phyloP scores from a whole-genome alignment of 2,797 vertebrate species.

The Hydrocynus forskahlii region DNA sequence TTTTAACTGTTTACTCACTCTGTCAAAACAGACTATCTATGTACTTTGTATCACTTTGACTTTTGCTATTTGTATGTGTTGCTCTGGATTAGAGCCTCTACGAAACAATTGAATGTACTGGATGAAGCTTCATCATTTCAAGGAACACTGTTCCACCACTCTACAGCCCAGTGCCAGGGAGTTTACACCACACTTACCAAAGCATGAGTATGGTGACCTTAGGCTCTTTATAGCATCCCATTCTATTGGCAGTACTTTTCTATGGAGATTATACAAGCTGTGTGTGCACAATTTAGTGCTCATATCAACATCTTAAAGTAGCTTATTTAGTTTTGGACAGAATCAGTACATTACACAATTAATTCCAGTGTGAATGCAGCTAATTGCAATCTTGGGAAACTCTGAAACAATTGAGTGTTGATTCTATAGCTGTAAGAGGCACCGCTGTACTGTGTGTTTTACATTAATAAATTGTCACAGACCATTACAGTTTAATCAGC shows the following conservation, averaged over 20 bases:
- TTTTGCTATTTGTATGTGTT: no score
- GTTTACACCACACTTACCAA: neutral
- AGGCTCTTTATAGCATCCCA: no score
- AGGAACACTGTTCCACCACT: neutral
- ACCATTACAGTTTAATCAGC: neutral
- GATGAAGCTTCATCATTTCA: neutral
- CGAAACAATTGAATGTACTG: neutral
- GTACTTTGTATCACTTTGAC: no score
- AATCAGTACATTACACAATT: neutral
- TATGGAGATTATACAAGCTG: no score
- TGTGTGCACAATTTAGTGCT: no score
- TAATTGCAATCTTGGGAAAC: neutral
- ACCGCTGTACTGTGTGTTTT: neutral
- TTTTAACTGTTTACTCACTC: no score
- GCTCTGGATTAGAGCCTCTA: no score
- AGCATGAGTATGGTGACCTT: no score
- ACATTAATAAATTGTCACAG: conserved; percentile 3
- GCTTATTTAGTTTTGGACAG: neutral
- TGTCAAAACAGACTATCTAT: no score
- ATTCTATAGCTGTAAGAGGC: neutral
- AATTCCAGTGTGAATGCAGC: neutral
- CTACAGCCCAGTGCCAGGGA: neutral
- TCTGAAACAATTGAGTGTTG: neutral
- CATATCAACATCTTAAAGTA: no score
- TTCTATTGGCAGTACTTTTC: no score